Base-by-base conservation (phyloP, 2,113 vertebrate genomes). In the Morone chrysops region DNA sequence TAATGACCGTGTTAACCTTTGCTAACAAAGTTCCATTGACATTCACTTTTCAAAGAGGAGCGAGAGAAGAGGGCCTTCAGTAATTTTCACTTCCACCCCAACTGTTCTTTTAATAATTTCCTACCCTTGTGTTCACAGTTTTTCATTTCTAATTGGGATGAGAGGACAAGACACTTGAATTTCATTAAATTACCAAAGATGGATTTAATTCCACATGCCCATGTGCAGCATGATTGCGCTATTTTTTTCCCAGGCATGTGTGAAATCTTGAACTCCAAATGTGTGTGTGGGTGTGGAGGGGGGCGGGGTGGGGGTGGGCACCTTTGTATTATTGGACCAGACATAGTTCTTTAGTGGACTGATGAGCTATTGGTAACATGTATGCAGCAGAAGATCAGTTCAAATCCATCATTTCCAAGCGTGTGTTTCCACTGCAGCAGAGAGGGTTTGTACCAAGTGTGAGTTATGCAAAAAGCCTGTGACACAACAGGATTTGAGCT, bases 1-100 rank as follows among this genome's bases (percentile, higher is more conserved):
- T 87, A 93, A 94, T 88, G 75, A 50, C 83, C 20, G 41, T 3
- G 72, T 89, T 92, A 90, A 90, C 91, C 90, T 93, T 92, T 80
- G 18, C 80, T 84, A 83, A 84, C 78, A 87, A 92, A 91, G 83
- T 91, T 88, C 76, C 69, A 57, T 12, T 83, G 90, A 81, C 87
- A 84, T 91, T 90, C 75, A 66, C 70, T 83, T 77, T 82, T 86
- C 59, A 60, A 72, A 83, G 70, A 69, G 40, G 51, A 80, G 48
- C 1, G 5, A 53, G 20, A 14, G 18, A 63, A 60, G 13, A 38
- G 20, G 70, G 25, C 40, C n/a, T 38, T 20, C 63, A 65, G 67
- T 85, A 85, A 85, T 90, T 85, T 80, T 51, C 85, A 82, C 66
- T 86, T 65, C 48, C 22, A 62, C 8, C 70, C 69, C 69, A 54